A percentile compares a stretch with the other conserved stretches of the same genome.
These are phyloP conservation scores for Gopherus evgoodei DNA, from an alignment of 2,113 vertebrate species.

Conservation along the genomic window DNA sequence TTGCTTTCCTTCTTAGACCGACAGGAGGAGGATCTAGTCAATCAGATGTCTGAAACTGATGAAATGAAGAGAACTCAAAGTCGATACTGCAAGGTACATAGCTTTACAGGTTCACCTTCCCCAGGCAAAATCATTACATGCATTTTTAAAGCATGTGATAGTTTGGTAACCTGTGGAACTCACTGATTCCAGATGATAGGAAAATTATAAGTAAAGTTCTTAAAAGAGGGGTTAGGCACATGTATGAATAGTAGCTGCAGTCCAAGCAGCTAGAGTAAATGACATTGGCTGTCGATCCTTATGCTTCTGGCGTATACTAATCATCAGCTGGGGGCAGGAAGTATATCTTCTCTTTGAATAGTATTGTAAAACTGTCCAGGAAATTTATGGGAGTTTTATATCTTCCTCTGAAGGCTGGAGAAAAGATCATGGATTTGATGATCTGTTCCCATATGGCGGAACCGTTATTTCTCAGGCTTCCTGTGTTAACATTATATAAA, in stretches of 20 bases:
- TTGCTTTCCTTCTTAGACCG: constrained; percentile 62
- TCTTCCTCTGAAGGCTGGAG: background rate
- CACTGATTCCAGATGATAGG: background rate
- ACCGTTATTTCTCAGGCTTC: background rate
- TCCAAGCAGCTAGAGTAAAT: background rate
- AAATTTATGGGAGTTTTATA: background rate
- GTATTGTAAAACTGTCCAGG: background rate
- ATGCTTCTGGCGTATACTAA: background rate
- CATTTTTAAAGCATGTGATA: background rate
- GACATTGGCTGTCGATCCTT: background rate
- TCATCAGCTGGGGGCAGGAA: background rate
- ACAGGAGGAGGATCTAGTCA: constrained; percentile 80
- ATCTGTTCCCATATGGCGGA: background rate
- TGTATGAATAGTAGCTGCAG: background rate
- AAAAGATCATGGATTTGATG: background rate
- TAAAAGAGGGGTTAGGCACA: background rate
- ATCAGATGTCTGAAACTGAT: constrained; percentile 77
- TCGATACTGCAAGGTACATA: constrained; percentile 75
- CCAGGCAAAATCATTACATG: background rate
- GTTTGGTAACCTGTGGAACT: background rate
- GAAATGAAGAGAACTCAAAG: constrained; percentile 79
- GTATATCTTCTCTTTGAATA: background rate
- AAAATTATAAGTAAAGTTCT: background rate
- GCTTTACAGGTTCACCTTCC: background rate
- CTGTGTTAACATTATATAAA: background rate